Conservation (phyloP, 1,140 invertebrate species). For the Polypedilum pembai region DNA sequence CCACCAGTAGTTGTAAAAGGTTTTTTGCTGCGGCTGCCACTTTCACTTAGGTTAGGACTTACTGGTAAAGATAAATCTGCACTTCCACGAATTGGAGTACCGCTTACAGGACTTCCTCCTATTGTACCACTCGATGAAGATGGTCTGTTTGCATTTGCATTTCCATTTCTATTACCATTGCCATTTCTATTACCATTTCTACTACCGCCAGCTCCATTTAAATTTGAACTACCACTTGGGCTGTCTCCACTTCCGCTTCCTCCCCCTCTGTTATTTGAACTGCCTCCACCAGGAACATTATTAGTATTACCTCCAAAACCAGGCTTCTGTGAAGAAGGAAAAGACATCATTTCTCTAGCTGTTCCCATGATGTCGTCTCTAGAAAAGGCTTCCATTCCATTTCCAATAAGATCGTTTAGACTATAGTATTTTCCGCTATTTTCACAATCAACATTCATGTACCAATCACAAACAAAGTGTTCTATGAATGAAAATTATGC, state of each 20-base stretch:
- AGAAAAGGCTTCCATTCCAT: constrained; percentile 33
- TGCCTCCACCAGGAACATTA: background rate
- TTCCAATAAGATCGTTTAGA: constrained; percentile 42
- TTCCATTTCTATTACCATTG: too few relatives aligned
- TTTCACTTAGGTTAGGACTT: background rate
- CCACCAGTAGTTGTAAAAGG: background rate
- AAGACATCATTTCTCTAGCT: constrained; percentile 42
- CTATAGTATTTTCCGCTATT: constrained; percentile 44
- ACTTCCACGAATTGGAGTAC: background rate
- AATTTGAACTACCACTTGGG: background rate
- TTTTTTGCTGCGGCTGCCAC: background rate
- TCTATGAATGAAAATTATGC: background rate
- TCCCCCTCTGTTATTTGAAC: background rate
- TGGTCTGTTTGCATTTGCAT: too few relatives aligned
- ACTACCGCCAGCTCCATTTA: background rate
- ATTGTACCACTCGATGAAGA: background rate
- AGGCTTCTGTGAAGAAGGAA: constrained; percentile 34
- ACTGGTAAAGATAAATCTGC: background rate
- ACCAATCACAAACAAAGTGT: constrained; percentile 62
- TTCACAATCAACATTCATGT: constrained; percentile 62
- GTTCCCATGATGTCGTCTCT: constrained; percentile 40
- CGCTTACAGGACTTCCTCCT: background rate
- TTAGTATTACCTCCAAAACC: background rate
- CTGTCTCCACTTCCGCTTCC: background rate
- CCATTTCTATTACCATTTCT: background rate